Evolutionary conservation across 2,888 invertebrate genomes (phyloP), one percentile per base, ranked within the genome.

Genomic region (Abscondita cerata): DNA sequence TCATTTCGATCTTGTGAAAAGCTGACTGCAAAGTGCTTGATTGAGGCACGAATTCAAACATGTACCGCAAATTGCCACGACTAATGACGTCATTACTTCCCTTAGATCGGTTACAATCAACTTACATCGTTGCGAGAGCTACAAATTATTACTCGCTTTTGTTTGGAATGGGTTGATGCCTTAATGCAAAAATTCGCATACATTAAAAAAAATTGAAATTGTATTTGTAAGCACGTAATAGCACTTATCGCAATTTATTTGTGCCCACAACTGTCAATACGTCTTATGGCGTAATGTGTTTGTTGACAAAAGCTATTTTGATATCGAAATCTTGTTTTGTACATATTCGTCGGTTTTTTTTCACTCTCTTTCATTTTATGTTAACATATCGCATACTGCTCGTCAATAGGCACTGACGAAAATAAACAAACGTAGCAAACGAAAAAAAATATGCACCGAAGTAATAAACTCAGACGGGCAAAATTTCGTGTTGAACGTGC

Each of bases 31-130:
- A 51, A 51, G 52, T 50, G 59, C 52, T 64, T 64, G 59, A 64
- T 60, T 60, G 64, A 46, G 60, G 59, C 59, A 58, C 54, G 63
- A 64, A 59, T 59, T 64, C 59, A 64, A 64, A 63, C 63, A 59
- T 60, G 48, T 57, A 64, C 64, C 64, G 60, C 64, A 64, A 64
- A 64, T 64, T 64, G 64, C 64, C 48, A 44, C 54, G 53, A 64
- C 60, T 64, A 64, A 64, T 64, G 64, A 64, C 64, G 64, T 64
- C 64, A 64, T 64, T 64, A 64, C 60, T 60, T 53, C 64, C 63
- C 52, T 56, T 59, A 59, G 46, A 63, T 63, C 59, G 55, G 59
- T 63, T 54, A 58, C 58, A 58, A 52, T 52, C 53, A 38, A 58
- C 58, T 62, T 62, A 63, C 57, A 33, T 19, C 52, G 53, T 57